A percentile compares a stretch with the other conserved stretches of the same genome.
Evolutionary conservation across 2,113 vertebrate genomes (phyloP).

Genomic region (Corythoichthys haematopterus): DNA sequence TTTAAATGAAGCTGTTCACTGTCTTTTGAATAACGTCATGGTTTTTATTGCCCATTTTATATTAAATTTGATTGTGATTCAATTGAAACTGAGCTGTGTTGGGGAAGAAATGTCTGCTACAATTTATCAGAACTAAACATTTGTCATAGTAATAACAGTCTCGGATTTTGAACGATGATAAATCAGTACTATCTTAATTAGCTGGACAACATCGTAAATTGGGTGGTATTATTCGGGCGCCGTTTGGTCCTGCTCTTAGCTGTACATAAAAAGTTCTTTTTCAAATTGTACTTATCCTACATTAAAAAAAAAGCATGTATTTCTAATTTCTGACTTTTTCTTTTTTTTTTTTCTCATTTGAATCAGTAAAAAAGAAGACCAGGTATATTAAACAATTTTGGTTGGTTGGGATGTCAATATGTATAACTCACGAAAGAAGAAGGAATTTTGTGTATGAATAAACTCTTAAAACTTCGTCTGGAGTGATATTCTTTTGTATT

Average conservation of each 20-base stretch:
- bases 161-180: neutral
- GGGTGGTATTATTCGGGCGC: too few relatives aligned
- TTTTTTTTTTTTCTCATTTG: neutral
- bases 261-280: neutral
- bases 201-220: neutral
- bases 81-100: neutral
- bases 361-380: neutral
- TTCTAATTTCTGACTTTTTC: too few relatives aligned
- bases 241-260: neutral
- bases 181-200: neutral
- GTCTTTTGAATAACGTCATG: neutral
- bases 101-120: neutral
- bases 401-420: neutral
- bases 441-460: neutral
- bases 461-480: neutral
- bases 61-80: neutral
- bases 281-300: neutral
- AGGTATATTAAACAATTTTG: neutral
- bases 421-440: neutral
- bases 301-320: neutral
- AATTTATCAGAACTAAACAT: neutral
- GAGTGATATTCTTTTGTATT: too few relatives aligned
- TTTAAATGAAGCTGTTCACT: neutral
- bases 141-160: neutral
- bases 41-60: neutral